Conservation (phyloP, 2,113 vertebrate genomes). For the Nerophis ophidion region DNA sequence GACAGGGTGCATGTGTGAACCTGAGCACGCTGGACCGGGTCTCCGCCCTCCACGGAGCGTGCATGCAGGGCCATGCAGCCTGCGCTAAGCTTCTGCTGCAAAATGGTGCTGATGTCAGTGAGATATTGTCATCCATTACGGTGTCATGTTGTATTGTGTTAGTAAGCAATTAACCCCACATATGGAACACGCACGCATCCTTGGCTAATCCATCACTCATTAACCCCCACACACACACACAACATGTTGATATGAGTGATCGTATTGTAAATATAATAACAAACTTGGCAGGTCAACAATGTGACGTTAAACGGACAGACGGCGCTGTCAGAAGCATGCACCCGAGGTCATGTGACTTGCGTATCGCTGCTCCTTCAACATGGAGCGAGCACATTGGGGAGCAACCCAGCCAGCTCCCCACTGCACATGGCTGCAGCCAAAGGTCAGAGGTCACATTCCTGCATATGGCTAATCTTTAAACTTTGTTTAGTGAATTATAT, state of each 20-base stretch:
- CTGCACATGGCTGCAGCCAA: constrained; percentile 82
- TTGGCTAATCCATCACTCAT: constrained; percentile 9
- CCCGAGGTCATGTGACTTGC: constrained; percentile 74
- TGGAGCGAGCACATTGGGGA: constrained; percentile 65
- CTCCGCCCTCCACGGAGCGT: constrained; percentile 84
- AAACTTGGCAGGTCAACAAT: constrained; percentile 72
- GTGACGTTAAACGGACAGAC: constrained; percentile 76
- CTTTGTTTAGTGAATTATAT: no score
- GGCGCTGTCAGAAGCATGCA: constrained; percentile 77
- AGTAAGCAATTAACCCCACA: constrained; percentile 39
- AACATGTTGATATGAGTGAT: not conserved
- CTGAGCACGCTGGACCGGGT: constrained; percentile 76
- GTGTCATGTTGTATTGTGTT: not conserved
- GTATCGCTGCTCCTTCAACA: constrained; percentile 77
- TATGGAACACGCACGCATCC: not conserved
- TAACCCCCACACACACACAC: not conserved
- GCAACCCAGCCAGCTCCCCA: constrained; percentile 72
- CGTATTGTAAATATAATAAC: not conserved
- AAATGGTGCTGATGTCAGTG: constrained; percentile 80
- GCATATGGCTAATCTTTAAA: constrained; percentile 1
- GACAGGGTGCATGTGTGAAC: constrained; percentile 80
- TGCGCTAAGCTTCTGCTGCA: constrained; percentile 77
- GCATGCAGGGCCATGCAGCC: constrained; percentile 72
- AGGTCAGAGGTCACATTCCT: constrained; percentile 69
- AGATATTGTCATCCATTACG: constrained; percentile 1